Evolutionary conservation across 2,113 vertebrate genomes (phyloP), one percentile per base, ranked within the genome.

Genomic region (Glaucomys volans): DNA sequence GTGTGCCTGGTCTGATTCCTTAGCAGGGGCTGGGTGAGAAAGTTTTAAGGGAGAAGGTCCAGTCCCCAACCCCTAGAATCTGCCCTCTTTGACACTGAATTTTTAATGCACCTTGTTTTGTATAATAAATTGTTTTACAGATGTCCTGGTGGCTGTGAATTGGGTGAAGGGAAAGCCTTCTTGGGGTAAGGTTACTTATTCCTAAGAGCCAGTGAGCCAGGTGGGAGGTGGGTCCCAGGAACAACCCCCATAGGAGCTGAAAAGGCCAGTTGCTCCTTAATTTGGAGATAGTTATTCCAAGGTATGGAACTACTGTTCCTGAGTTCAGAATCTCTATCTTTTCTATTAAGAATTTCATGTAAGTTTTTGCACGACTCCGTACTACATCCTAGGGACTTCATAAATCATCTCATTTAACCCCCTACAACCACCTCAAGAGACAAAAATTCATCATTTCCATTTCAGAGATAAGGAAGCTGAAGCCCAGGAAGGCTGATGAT

Each of bases 101-200:
- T 97, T 97, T 97, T 85, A 93, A 95, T 95, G 95, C 84, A 97
- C 87, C 90, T 97, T 94, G 66, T 98, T 97, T 97, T 98, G 44
- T 97, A 97, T 88, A 97, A 97, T 98, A 98, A 98, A 98, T 35
- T 86, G 50, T 97, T 97, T 97, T 94, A 97, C 95, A 92, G 62
- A 96, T 93, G 47, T 88, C 30, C 10, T 37, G 86, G 87, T 95
- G 75, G 42, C 87, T 95, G 67, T 95, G 75, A 96, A 81, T 81
- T 87, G 84, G 79, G 26, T 59, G 37, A 82, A 72, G 40, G 74
- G 72, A 28, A 47, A 40, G 40, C 2, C 24, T 88, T 87, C 24
- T 88, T 32, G 64, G 57, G 54, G 77, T 76, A 50, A 74, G n/a
- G 50, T 59, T 44, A 71, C 30, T 57, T 90, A 42, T 87, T 96